These are phyloP conservation scores for Dolomedes plantarius DNA, from an alignment of 2,888 invertebrate species.

Conservation along the genomic window DNA sequence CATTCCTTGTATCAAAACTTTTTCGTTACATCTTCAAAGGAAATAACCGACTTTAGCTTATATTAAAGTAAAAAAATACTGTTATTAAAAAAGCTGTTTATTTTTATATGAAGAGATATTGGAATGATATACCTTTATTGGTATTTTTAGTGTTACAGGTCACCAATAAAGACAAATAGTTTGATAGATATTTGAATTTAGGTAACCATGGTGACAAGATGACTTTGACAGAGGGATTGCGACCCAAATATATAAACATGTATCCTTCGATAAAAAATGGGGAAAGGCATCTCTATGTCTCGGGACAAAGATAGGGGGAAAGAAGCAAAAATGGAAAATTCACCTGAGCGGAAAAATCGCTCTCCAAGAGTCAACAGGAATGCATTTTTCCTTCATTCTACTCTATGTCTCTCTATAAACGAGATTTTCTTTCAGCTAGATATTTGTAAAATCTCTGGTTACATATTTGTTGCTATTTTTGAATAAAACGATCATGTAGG, in stretches of 20 bases:
- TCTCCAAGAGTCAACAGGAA: conserved; percentile 44
- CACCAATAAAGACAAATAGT: no score
- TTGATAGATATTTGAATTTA: not conserved
- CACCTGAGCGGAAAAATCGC: conserved; percentile 53
- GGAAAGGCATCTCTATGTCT: conserved; percentile 32
- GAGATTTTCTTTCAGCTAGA: conserved; percentile 52
- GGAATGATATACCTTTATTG: no score
- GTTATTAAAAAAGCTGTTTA: no score
- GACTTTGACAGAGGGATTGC: conserved; percentile 7
- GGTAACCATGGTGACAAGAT: not conserved
- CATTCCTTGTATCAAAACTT: no score
- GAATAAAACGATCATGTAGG: no score
- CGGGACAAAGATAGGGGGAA: conserved; percentile 9
- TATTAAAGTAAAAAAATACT: no score
- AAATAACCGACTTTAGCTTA: no score
- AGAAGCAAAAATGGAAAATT: conserved; percentile 43
- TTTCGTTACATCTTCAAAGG: no score
- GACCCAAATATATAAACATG: conserved; percentile 35
- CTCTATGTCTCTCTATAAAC: conserved; percentile 42
- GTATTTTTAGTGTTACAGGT: no score
- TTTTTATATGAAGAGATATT: no score
- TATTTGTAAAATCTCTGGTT: conserved; percentile 53
- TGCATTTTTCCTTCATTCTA: conserved; percentile 29
- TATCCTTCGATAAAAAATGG: not conserved
- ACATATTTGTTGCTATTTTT: conserved; percentile 18